phyloP scores from a whole-genome alignment of 2,888 invertebrate genomes.

The Carabus problematicus region DNA sequence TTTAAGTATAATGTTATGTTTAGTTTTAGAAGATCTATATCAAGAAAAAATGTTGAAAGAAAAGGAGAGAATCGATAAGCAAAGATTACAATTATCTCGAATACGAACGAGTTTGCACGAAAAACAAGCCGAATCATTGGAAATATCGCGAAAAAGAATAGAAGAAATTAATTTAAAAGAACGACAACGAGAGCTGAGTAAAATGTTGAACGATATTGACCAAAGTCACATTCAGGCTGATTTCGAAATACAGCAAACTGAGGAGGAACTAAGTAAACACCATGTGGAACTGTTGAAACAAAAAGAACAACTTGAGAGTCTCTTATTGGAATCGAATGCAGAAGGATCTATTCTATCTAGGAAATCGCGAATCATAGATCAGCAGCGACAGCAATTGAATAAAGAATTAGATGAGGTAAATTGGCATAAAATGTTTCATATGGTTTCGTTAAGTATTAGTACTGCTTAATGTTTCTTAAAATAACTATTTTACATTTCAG shows the following conservation, averaged over 20 bases:
- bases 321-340: slow-evolving; percentile 30
- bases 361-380: slow-evolving; percentile 40
- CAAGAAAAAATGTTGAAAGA: slow-evolving; percentile 10
- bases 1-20: neutral
- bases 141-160: slow-evolving; percentile 47
- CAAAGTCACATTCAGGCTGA: slow-evolving; percentile 44
- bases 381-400: slow-evolving; percentile 46
- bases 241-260: slow-evolving; percentile 46
- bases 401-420: slow-evolving; percentile 43
- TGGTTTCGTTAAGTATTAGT: neutral
- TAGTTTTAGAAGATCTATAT: slow-evolving; percentile 17
- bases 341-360: slow-evolving; percentile 23
- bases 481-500: neutral
- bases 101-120: slow-evolving; percentile 50
- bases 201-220: slow-evolving; percentile 47
- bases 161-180: slow-evolving; percentile 45
- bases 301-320: slow-evolving; percentile 49
- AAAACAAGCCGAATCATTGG: slow-evolving; percentile 50
- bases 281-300: slow-evolving; percentile 51
- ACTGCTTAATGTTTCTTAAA: neutral
- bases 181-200: slow-evolving; percentile 46
- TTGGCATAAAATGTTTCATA: no score
- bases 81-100: slow-evolving; percentile 48
- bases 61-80: slow-evolving; percentile 46
- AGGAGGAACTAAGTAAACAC: slow-evolving; percentile 50